Evolutionary conservation across 1,140 invertebrate species (phyloP).

Genomic region (Sminthurinus signatus): DNA sequence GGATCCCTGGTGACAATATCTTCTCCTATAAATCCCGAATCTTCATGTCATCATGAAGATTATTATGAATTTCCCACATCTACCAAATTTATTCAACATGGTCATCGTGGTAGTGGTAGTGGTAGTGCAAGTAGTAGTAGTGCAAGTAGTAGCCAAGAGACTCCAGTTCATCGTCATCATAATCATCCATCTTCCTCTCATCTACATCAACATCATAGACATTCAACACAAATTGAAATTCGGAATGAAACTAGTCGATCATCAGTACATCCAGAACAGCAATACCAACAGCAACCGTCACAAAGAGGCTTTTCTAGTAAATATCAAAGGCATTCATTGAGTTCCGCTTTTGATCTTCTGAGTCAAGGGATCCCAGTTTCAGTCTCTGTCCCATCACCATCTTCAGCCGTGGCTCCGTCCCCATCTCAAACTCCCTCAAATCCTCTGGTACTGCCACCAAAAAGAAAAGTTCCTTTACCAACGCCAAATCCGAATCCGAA

Average conservation of each 20-base stretch:
- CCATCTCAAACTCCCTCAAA: constrained; percentile 4
- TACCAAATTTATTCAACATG: constrained; percentile 37
- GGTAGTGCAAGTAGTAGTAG: too few relatives aligned
- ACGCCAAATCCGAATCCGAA: too few relatives aligned
- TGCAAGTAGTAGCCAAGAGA: too few relatives aligned
- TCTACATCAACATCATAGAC: background rate
- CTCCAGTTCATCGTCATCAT: background rate
- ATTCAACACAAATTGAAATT: too few relatives aligned
- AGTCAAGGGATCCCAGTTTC: constrained; percentile 15
- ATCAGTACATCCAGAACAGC: background rate
- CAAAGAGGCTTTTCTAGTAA: background rate
- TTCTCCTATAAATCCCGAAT: constrained; percentile 2
- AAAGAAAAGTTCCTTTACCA: constrained; percentile 16
- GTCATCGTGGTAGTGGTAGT: too few relatives aligned
- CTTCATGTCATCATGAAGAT: constrained; percentile 31
- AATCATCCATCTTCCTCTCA: background rate
- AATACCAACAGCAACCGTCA: background rate
- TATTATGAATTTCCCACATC: constrained; percentile 40
- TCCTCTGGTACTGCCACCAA: constrained; percentile 11
- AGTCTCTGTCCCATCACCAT: constrained; percentile 4
- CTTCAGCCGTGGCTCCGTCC: too few relatives aligned
- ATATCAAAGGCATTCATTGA: constrained; percentile 25
- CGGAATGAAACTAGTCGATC: background rate
- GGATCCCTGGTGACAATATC: background rate
- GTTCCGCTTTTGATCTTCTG: constrained; percentile 32